Evolutionary conservation across 2,113 vertebrate species (phyloP).

Genomic region (Chrysochloris asiatica): DNA sequence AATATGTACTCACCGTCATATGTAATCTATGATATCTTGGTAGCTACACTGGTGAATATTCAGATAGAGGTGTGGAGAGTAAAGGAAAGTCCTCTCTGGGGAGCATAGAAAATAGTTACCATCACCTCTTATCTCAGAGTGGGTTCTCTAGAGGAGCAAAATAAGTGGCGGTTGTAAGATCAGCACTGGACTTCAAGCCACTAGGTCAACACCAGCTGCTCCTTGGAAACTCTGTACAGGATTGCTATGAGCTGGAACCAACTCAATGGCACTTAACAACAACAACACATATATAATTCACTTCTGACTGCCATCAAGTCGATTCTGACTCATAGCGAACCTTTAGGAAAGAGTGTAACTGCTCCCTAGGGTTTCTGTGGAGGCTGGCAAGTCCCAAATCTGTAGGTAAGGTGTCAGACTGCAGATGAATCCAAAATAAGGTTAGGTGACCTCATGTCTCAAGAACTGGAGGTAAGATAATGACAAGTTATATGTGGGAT

Average conservation of each 20-base stretch:
- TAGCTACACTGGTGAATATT: conserved; percentile 27
- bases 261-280: too few relatives aligned
- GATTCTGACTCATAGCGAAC: too few relatives aligned
- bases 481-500: not conserved
- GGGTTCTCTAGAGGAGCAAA: not conserved
- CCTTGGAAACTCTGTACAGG: too few relatives aligned
- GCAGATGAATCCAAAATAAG: not conserved
- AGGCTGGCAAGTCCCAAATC: not conserved
- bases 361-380: too few relatives aligned
- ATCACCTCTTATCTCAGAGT: not conserved
- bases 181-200: too few relatives aligned
- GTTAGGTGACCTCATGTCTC: not conserved
- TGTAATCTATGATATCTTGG: not conserved
- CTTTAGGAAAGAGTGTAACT: too few relatives aligned
- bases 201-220: too few relatives aligned
- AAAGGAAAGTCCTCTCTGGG: not conserved
- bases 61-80: not conserved
- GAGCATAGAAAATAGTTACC: not conserved
- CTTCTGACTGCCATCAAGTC: too few relatives aligned
- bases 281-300: too few relatives aligned
- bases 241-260: too few relatives aligned
- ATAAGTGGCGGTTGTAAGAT: not conserved
- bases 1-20: conserved; percentile 19
- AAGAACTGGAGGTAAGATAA: not conserved
- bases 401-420: too few relatives aligned